Evolutionary conservation across 2,797 vertebrate genomes (phyloP).

Genomic region (Thripadectes ignobilis): DNA sequence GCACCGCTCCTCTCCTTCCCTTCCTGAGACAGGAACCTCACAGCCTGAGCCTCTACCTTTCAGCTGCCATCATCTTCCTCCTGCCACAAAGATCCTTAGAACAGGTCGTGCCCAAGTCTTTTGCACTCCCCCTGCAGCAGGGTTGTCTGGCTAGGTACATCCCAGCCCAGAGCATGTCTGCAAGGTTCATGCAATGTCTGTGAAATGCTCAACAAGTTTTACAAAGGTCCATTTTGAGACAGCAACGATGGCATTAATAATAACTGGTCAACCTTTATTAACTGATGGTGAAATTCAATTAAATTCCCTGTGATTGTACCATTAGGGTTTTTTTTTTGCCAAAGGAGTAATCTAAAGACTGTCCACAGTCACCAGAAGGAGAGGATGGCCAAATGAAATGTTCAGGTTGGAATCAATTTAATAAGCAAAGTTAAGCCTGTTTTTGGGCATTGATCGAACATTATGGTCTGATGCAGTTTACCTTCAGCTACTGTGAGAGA

Average conservation of each 20-base stretch:
- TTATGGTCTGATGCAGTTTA: not conserved
- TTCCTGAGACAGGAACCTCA: not conserved
- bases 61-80: not conserved
- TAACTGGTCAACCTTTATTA: not conserved
- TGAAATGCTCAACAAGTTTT: not conserved
- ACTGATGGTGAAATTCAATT: not conserved
- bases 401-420: not conserved
- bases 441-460: not conserved
- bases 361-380: not conserved
- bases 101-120: fast-evolving
- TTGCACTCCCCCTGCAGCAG: fast-evolving
- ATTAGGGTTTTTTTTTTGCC: not conserved
- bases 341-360: not conserved
- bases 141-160: fast-evolving
- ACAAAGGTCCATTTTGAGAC: not conserved
- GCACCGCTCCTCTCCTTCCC: not conserved
- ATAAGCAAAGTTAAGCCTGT: not conserved
- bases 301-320: not conserved
- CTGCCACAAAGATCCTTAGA: not conserved
- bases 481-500: not conserved
- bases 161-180: fast-evolving
- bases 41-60: not conserved
- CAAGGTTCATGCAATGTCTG: fast-evolving
- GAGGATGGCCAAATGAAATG: not conserved
- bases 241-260: not conserved